phyloP scores from a whole-genome alignment of 2,888 invertebrate genomes.

The Ypsolopha scabrella region DNA sequence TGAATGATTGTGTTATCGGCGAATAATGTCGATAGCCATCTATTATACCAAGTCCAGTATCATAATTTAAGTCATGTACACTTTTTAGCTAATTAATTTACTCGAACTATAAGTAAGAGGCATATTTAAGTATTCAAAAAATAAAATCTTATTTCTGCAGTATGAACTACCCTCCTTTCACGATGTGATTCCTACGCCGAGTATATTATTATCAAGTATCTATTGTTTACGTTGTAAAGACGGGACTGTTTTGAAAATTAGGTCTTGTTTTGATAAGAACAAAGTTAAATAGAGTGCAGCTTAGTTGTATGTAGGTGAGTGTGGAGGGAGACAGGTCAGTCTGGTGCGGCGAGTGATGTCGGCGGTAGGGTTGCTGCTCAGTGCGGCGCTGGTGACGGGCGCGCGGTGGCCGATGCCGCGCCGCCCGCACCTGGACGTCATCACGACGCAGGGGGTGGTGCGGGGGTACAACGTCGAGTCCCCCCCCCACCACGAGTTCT shows the following conservation, averaged over 20 bases:
- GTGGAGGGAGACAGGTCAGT: constrained; percentile 7
- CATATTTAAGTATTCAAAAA: no score
- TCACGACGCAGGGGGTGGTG: constrained; percentile 38
- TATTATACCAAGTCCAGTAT: not conserved
- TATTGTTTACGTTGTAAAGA: not conserved
- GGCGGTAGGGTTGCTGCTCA: constrained; percentile 6
- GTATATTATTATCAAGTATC: no score
- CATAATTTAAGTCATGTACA: not conserved
- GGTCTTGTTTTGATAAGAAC: not conserved
- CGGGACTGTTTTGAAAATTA: not conserved
- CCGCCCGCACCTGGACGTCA: constrained; percentile 34
- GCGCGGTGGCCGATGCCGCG: constrained; percentile 11
- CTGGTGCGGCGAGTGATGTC: constrained; percentile 12
- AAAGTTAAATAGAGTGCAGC: not conserved
- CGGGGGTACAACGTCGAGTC: constrained; percentile 39
- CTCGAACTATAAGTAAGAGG: no score
- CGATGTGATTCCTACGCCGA: no score
- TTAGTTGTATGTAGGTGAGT: not conserved
- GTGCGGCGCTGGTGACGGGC: constrained; percentile 6
- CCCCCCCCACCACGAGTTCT: constrained; percentile 45
- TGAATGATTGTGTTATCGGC: no score
- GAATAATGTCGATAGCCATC: no score
- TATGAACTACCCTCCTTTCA: no score
- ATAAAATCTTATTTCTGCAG: no score
- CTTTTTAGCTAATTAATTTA: not conserved